phyloP scores from a whole-genome alignment of 2,888 invertebrate species.

The Brassicogethes aeneus region DNA sequence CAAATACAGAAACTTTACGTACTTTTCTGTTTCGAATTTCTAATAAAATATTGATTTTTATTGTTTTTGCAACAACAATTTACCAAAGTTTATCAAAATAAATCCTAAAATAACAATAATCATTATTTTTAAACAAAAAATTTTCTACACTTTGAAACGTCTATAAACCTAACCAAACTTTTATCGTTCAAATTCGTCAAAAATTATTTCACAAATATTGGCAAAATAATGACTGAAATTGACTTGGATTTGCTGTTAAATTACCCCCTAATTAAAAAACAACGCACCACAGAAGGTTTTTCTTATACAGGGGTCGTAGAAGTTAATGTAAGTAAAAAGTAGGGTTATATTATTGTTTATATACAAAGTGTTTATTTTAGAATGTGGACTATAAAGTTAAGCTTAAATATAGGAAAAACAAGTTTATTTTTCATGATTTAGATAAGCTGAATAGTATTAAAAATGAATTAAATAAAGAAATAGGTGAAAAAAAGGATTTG shows the following conservation, averaged over 20 bases:
- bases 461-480: slow-evolving; percentile 8
- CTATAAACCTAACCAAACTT: neutral
- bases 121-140: neutral
- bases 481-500: neutral
- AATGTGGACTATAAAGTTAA: slow-evolving; percentile 20
- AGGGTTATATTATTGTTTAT: neutral
- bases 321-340: slow-evolving; percentile 1
- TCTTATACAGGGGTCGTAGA: slow-evolving; percentile 1
- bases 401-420: slow-evolving; percentile 13
- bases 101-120: neutral
- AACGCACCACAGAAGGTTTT: neutral
- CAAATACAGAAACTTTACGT: too few species aligned
- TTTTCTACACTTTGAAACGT: neutral
- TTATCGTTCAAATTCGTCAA: neutral
- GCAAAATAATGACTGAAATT: slow-evolving; percentile 5
- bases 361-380: slow-evolving; percentile 15
- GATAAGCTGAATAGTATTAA: slow-evolving; percentile 7
- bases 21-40: too few species aligned
- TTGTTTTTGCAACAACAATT: neutral
- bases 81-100: neutral
- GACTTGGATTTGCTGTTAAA: slow-evolving; percentile 3
- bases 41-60: neutral
- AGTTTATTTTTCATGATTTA: slow-evolving; percentile 10
- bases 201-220: neutral
- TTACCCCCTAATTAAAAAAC: neutral